Base-by-base conservation (phyloP, 2,888 invertebrate species). In the Theristus sp. region DNA sequence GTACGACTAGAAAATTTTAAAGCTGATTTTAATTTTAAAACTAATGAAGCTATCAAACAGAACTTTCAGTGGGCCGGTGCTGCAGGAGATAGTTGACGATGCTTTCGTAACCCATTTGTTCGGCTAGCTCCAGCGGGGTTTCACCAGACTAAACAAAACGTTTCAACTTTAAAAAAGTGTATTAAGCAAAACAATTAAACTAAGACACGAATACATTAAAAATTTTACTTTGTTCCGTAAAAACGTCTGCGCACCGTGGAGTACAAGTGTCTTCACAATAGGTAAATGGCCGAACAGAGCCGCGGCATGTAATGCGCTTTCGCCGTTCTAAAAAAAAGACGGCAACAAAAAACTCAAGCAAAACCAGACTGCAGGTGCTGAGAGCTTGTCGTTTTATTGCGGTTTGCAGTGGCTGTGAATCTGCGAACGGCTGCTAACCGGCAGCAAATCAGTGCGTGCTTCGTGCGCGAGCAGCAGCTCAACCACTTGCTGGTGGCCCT, bases 301-400 rank as follows among this genome's bases (percentile, higher is more conserved):
- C 1, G 90, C 90, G 57, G 89, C 90, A 79, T 91, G 91, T 57
- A 93, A 78, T 0, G 88, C 86, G 60, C 85, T 84, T 78, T 91
- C 89, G 0, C 90, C 91, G 78, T 90, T 91, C 89, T 89, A 75
- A 56, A 65, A 60, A 17, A 24, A 58, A 10, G 22, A 58, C 6
- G 26, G 2, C n/a, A n/a, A n/a, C n/a, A n/a, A n/a, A n/a, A n/a
- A n/a, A n/a, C n/a, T n/a, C n/a, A n/a, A n/a, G n/a, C n/a, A n/a
- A n/a, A 13, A 38, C 38, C 38, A 38, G 17, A 38, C 6, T 38
- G 10, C 38, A 38, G 17, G 10, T 17, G 38, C 17, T 38, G n/a
- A 38, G 6, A 38, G 17, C 38, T 13, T 38, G 38, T 38, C 17
- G 6, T 38, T 38, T 17, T 38, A 13, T 38, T 38, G 17, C 38